Evolutionary conservation across 2,797 vertebrate species (phyloP).

Genomic region (Gastrophryne carolinensis): DNA sequence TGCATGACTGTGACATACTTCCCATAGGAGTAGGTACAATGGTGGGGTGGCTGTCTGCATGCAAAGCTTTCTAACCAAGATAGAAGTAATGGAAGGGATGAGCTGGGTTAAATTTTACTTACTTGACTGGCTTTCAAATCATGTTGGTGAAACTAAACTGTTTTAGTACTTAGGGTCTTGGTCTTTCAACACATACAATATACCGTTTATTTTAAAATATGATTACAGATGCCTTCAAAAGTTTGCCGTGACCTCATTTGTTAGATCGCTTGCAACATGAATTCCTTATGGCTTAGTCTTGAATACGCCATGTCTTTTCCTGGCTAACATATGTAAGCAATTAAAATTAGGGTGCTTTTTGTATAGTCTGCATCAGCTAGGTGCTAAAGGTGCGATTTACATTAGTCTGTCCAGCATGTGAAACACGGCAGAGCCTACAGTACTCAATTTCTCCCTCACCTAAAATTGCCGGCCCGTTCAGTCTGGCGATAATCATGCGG

Average conservation of each 20-base stretch:
- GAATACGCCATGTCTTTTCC: neutral
- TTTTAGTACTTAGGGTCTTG: too few species aligned
- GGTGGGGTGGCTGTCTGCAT: too few species aligned
- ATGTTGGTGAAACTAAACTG: too few species aligned
- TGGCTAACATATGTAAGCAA: neutral
- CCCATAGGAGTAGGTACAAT: too few species aligned
- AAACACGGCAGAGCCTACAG: neutral
- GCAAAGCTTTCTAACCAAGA: too few species aligned
- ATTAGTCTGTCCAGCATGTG: neutral
- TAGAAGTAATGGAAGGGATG: too few species aligned
- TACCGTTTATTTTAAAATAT: too few species aligned
- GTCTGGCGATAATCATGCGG: neutral
- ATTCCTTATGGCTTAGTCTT: neutral
- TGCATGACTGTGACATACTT: too few species aligned
- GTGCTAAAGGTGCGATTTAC: neutral
- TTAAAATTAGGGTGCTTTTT: neutral
- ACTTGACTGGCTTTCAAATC: too few species aligned
- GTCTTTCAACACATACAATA: too few species aligned
- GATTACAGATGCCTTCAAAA: neutral
- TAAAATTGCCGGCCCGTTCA: conserved; percentile 11
- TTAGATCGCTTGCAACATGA: neutral
- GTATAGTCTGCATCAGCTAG: neutral
- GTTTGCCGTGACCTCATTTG: neutral
- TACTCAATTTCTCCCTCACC: neutral
- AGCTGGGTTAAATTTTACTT: too few species aligned